Evolutionary conservation across 2,888 invertebrate genomes (phyloP), one percentile per base, ranked within the genome.

Genomic region (Lithophane ornitopus): DNA sequence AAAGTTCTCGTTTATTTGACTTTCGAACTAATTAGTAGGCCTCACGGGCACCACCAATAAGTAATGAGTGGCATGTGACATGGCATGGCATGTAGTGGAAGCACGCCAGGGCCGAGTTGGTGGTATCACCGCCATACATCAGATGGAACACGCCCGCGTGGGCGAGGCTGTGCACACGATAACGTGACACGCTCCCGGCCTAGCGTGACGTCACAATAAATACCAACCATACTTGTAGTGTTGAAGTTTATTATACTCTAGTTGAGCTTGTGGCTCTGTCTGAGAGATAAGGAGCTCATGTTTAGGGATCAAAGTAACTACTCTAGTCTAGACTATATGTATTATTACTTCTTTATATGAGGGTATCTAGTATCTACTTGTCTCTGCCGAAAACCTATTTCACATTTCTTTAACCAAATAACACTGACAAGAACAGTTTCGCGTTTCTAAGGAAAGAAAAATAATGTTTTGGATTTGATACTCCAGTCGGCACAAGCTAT

Each of bases 81-180:
- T 46, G 66, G 22, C 44, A 39, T 26, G 52, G 46, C 39, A 58
- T 34, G 58, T 14, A 8, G 6, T 19, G 46, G 54, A 26, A 14
- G 56, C 63, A 7, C 58, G 65, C 26, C 62, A 11, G 41, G 4
- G 16, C 46, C 11, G 62, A 39, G 16, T n/a, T 54, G 16, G 44
- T 41, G 82, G 39, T 78, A 81, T 84, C 84, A 34, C 26, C 39
- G 4, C 79, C 61, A 66, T 78, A 26, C 69, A 73, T 81, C 84
- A 84, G 72, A 58, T 41, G 70, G 82, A 56, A 34, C 79, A 66
- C 66, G 83, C 26, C 19, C 16, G 61, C 63, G 80, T 77, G 83
- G 83, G 83, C 83, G 78, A 41, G 39, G 52, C 46, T 56, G 26
- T 26, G 44, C 61, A 11, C 82, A 39, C 71, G 80, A 78, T 71